Conservation (phyloP, 2,113 vertebrate genomes). For the Corythornis vintsioides region DNA sequence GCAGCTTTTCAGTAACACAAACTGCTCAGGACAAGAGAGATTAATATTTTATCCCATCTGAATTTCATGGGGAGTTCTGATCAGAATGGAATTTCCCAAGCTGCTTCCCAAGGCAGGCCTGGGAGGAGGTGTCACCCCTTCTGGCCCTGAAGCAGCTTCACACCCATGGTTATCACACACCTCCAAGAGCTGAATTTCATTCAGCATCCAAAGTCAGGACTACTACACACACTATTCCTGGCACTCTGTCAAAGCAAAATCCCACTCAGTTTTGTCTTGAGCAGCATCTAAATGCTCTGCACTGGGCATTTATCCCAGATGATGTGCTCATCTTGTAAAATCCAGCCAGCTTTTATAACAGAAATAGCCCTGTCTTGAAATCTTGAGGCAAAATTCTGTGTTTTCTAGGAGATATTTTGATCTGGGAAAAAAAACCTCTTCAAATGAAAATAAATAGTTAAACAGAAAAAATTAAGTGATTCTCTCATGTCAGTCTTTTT, state of each 20-base stretch:
- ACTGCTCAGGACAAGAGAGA: slow-evolving; percentile 16
- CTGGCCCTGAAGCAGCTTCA: neutral
- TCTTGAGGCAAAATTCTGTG: neutral
- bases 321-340: neutral
- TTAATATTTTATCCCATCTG: slow-evolving; percentile 49
- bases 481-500: neutral
- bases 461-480: neutral
- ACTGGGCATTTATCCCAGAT: neutral
- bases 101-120: neutral
- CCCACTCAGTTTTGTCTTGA: neutral
- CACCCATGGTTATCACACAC: neutral
- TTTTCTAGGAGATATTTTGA: neutral
- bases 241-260: neutral
- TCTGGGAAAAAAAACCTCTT: neutral
- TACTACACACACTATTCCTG: neutral
- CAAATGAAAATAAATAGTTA: neutral
- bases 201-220: neutral
- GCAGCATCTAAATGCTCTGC: neutral
- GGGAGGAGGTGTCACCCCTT: neutral
- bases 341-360: neutral
- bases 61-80: slow-evolving; percentile 46
- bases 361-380: neutral
- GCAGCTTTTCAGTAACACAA: neutral
- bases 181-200: neutral
- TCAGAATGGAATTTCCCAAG: slow-evolving; percentile 56